Conservation (phyloP, 2,113 vertebrate species). For the Genyomyrus donnyi region DNA sequence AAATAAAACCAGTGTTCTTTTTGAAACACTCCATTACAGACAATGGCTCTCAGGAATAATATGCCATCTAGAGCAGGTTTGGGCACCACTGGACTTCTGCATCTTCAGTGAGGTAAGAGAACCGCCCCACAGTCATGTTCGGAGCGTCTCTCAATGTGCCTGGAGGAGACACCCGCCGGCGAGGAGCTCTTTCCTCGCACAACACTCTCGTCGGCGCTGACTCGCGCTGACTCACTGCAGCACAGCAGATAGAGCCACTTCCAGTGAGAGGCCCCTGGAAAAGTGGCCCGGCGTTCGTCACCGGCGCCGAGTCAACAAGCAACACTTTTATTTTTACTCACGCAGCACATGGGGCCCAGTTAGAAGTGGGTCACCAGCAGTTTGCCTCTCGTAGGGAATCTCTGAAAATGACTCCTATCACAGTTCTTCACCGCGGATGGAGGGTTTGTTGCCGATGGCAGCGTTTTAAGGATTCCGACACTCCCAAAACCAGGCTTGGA, state of each 20-base stretch:
- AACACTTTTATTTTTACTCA: constrained; percentile 18
- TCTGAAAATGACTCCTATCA: not conserved
- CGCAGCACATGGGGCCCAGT: not conserved
- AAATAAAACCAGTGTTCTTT: not conserved
- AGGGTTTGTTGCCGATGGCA: not conserved
- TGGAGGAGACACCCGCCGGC: not conserved
- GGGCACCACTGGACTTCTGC: not conserved
- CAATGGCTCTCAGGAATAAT: not conserved
- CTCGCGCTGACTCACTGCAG: not conserved
- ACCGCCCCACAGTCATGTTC: not conserved
- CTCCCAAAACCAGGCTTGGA: not conserved
- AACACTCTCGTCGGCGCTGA: not conserved
- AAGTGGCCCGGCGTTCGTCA: not conserved
- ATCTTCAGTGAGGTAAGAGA: not conserved
- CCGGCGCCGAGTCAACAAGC: not conserved
- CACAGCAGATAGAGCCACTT: not conserved
- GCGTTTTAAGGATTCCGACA: not conserved
- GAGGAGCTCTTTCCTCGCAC: not conserved
- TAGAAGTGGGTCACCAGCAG: not conserved
- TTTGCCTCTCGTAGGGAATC: not conserved
- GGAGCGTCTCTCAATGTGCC: not conserved
- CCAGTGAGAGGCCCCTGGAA: not conserved
- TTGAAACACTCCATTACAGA: not conserved
- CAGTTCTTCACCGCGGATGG: not conserved
- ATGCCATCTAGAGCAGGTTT: not conserved